phyloP scores from a whole-genome alignment of 2,888 invertebrate species.

The Microctonus brassicae region DNA sequence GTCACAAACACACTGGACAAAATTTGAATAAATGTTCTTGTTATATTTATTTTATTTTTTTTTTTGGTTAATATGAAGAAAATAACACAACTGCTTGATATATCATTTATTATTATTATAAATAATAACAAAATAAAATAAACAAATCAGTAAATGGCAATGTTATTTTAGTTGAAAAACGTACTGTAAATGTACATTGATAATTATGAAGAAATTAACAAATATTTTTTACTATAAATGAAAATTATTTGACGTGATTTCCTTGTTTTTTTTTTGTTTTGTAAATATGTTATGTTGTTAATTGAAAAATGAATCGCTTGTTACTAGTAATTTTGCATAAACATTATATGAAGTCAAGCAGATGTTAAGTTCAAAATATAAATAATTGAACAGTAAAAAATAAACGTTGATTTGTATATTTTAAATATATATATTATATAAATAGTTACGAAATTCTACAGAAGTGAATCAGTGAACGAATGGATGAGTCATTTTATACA shows the following conservation, averaged over 20 bases:
- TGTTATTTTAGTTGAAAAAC: neutral
- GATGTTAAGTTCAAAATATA: conserved; percentile 12
- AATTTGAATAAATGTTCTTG: conserved; percentile 71
- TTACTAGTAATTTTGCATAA: conserved; percentile 1
- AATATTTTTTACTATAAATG: neutral
- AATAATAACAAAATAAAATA: conserved; percentile 10
- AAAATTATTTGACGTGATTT: neutral
- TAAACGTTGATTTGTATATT: conserved; percentile 44
- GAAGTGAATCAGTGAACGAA: conserved; percentile 5
- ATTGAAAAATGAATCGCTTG: conserved; percentile 10
- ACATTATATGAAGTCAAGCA: conserved; percentile 5
- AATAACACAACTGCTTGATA: conserved; percentile 32
- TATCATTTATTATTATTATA: conserved; percentile 40
- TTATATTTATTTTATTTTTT: too few species aligned
- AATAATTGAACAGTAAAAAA: conserved; percentile 14
- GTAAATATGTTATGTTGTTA: conserved; percentile 28
- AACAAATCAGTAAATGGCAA: neutral
- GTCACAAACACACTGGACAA: conserved; percentile 74
- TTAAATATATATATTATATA: conserved; percentile 38
- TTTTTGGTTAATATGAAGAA: neutral
- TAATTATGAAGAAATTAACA: neutral
- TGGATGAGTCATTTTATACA: conserved; percentile 33
- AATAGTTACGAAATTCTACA: conserved; percentile 27
- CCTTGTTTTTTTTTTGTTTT: conserved; percentile 1
- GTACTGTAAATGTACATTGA: neutral